Conservation (phyloP, 2,113 vertebrate genomes). For the Noctilio leporinus region DNA sequence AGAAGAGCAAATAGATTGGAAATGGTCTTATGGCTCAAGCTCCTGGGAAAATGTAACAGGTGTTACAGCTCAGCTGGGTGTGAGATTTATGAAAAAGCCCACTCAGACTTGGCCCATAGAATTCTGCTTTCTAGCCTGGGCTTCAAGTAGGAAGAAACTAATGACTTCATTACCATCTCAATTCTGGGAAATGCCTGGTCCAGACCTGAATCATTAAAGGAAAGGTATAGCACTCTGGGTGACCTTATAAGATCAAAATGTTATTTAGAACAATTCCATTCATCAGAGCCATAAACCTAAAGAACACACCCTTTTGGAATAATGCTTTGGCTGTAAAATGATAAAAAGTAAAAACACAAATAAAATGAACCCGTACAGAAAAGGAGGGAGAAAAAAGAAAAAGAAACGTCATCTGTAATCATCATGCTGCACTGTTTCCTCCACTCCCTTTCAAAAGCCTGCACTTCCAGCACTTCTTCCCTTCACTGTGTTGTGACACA, state of each 20-base stretch:
- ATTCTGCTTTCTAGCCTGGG: conserved; percentile 80
- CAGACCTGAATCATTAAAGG: conserved; percentile 85
- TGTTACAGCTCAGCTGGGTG: conserved; percentile 85
- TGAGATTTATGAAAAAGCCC: conserved; percentile 82
- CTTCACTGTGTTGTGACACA: conserved; percentile 57
- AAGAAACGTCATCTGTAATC: conserved; percentile 51
- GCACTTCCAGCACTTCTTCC: conserved; percentile 60
- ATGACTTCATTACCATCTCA: conserved; percentile 90
- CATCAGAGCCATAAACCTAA: conserved; percentile 79
- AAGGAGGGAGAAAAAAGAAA: neutral
- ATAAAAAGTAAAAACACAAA: neutral
- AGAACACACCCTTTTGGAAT: conserved; percentile 73
- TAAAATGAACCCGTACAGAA: neutral
- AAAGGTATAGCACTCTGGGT: conserved; percentile 84
- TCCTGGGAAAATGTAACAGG: conserved; percentile 93
- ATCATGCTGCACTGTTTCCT: conserved; percentile 52
- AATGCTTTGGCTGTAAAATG: conserved; percentile 64
- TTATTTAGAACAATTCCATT: conserved; percentile 82
- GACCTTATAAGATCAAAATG: conserved; percentile 84
- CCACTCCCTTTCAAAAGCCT: conserved; percentile 61
- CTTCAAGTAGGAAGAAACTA: conserved; percentile 87
- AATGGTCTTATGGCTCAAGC: conserved; percentile 79
- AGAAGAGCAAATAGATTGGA: conserved; percentile 86
- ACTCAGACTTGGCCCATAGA: conserved; percentile 83
- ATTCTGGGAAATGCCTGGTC: conserved; percentile 85